phyloP scores from a whole-genome alignment of 2,888 invertebrate genomes.

The Cremastinae sp. region DNA sequence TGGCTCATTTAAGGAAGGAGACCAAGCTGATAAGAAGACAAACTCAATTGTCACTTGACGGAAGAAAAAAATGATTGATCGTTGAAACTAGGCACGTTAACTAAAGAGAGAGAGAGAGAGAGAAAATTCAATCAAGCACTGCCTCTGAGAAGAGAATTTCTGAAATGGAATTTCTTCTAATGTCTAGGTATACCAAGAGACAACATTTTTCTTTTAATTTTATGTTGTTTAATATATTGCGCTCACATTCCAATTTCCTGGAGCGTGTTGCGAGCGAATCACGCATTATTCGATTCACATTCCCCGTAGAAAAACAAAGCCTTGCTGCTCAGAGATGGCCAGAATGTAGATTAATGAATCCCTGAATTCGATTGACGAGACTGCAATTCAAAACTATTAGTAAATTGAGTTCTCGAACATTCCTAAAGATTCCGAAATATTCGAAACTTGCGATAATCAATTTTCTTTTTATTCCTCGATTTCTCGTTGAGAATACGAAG shows the following conservation, averaged over 20 bases:
- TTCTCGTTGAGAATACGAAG: constrained; percentile 17
- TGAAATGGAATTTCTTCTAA: constrained; percentile 37
- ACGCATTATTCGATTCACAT: constrained; percentile 26
- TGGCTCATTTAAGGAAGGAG: constrained; percentile 77
- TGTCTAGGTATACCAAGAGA: constrained; percentile 50
- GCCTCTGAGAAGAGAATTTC: constrained; percentile 67
- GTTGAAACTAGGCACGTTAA: background rate
- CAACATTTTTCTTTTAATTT: constrained; percentile 22
- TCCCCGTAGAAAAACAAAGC: constrained; percentile 21
- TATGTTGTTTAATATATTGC: background rate
- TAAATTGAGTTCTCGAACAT: constrained; percentile 39
- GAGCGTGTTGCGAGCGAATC: constrained; percentile 19
- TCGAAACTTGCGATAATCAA: constrained; percentile 18
- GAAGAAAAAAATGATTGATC: constrained; percentile 2
- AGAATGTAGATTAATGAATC: background rate
- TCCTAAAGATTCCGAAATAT: constrained; percentile 54
- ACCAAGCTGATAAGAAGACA: too few relatives aligned
- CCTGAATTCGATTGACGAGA: constrained; percentile 12
- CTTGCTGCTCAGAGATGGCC: background rate
- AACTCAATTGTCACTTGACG: constrained; percentile 14
- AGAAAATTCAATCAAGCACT: constrained; percentile 66
- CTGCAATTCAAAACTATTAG: background rate
- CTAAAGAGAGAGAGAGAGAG: constrained; percentile 1
- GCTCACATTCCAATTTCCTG: constrained; percentile 53
- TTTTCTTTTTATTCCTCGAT: constrained; percentile 13